phyloP scores from a whole-genome alignment of 2,797 vertebrate genomes.

The Eidolon dupreanum region DNA sequence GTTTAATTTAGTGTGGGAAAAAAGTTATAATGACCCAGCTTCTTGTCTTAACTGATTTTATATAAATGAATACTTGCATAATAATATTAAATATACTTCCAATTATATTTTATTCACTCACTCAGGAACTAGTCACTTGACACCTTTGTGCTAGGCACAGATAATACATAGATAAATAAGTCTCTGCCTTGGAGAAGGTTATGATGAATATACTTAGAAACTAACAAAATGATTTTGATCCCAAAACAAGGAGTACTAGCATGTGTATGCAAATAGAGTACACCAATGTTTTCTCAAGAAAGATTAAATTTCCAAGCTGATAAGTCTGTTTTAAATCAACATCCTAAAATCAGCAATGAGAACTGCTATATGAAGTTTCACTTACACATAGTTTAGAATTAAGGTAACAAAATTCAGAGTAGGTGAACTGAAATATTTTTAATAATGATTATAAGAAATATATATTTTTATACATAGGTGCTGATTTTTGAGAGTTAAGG shows the following conservation, averaged over 20 bases:
- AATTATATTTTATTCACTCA: constrained; percentile 10
- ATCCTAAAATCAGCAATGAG: background rate
- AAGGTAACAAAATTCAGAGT: constrained; percentile 11
- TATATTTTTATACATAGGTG: background rate
- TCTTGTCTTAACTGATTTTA: constrained; percentile 30
- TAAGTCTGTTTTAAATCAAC: background rate
- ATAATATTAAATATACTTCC: constrained; percentile 24
- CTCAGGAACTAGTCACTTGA: background rate
- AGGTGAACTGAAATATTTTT: background rate
- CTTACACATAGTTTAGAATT: background rate
- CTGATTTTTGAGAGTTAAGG: constrained; percentile 8
- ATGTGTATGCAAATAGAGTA: background rate
- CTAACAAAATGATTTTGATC: background rate
- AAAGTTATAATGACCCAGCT: background rate
- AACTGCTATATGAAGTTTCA: background rate
- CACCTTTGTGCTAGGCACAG: background rate
- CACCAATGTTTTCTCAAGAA: constrained; percentile 28
- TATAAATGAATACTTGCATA: background rate
- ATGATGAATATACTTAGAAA: constrained; percentile 20
- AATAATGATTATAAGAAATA: constrained; percentile 4
- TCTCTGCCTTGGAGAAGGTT: constrained; percentile 36
- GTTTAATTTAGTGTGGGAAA: background rate
- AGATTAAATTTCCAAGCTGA: constrained; percentile 22
- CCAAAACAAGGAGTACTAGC: background rate
- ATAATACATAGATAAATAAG: background rate